These are phyloP conservation scores for Psilanteris sp. DNA, from an alignment of 1,140 invertebrate genomes.

Conservation along the genomic window DNA sequence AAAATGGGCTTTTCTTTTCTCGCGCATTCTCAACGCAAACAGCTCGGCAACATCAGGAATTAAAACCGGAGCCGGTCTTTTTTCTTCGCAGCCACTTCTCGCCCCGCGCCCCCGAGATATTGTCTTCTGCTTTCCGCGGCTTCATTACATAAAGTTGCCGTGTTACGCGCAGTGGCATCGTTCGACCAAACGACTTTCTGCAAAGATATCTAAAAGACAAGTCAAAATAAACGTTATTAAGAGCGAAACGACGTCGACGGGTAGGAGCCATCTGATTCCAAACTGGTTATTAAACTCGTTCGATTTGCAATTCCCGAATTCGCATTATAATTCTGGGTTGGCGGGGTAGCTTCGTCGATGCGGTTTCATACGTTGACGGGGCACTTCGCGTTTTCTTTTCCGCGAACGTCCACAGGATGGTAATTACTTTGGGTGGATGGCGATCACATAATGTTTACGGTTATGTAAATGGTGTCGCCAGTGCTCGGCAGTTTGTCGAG, in stretches of 20 bases:
- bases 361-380: conserved; percentile 4
- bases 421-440: conserved; percentile 27
- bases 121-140: conserved; percentile 53
- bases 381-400: background rate
- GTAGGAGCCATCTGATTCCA: conserved; percentile 8
- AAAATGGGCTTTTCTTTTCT: conserved; percentile 35
- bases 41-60: conserved; percentile 35
- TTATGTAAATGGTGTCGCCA: conserved; percentile 22
- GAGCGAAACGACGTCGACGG: conserved; percentile 1
- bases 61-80: conserved; percentile 21
- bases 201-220: conserved; percentile 32
- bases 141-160: conserved; percentile 55
- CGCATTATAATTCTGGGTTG: conserved; percentile 1
- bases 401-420: background rate
- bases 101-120: conserved; percentile 35
- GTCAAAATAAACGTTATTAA: conserved; percentile 29
- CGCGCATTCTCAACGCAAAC: conserved; percentile 21
- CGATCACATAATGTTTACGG: conserved; percentile 28
- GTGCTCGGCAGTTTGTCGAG: conserved; percentile 1
- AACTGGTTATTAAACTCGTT: background rate
- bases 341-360: no score
- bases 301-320: conserved; percentile 11
- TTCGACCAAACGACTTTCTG: conserved; percentile 45
- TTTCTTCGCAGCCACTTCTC: conserved; percentile 5
- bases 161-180: conserved; percentile 21